Evolutionary conservation across 2,888 invertebrate species (phyloP).

Genomic region (Dione vanillae): DNA sequence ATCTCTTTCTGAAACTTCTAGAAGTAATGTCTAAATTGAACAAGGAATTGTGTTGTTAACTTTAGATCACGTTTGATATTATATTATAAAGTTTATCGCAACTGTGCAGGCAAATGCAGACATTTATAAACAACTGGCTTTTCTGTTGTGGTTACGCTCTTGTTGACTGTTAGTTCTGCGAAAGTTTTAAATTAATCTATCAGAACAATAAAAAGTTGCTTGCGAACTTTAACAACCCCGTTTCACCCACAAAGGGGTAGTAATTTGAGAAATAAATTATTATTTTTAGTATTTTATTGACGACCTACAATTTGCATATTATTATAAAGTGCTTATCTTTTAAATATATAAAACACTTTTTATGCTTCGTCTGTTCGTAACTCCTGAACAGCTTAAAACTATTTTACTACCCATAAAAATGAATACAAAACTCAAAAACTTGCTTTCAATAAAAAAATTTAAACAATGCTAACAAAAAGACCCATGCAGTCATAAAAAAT

Average conservation of each 20-base stretch:
- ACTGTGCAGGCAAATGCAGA: slow-evolving; percentile 20
- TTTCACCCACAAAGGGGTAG: background rate
- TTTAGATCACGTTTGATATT: slow-evolving; percentile 22
- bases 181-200: slow-evolving; percentile 20
- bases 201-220: background rate
- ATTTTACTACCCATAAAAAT: background rate
- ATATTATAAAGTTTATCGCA: slow-evolving; percentile 19
- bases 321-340: background rate
- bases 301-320: background rate
- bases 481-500: background rate
- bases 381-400: background rate
- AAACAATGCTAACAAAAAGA: background rate
- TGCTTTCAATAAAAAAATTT: slow-evolving; percentile 1
- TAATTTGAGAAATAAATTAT: background rate
- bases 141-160: background rate
- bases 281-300: background rate
- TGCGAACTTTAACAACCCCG: background rate
- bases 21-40: slow-evolving; percentile 27
- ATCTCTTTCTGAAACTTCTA: slow-evolving; percentile 11
- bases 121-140: slow-evolving; percentile 19
- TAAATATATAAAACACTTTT: too few relatives aligned
- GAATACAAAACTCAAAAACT: background rate
- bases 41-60: slow-evolving; percentile 20
- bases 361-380: background rate
- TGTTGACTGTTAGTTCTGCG: slow-evolving; percentile 6